These are phyloP conservation scores for Protomyctophum bolini DNA, from an alignment of 2,113 vertebrate species.

Conservation along the genomic window DNA sequence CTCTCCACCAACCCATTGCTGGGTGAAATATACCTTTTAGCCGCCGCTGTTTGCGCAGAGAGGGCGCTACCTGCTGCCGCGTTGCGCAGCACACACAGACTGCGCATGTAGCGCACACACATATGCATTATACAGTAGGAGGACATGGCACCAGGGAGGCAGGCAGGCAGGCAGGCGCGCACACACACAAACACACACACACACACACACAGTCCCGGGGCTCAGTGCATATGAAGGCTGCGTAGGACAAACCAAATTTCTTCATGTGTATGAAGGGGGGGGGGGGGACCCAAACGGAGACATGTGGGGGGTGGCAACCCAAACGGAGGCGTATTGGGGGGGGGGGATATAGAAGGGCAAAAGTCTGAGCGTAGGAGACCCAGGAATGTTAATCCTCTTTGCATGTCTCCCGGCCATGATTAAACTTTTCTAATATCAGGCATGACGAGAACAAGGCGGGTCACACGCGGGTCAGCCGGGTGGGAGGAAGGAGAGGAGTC, in stretches of 20 bases:
- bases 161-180: constrained; percentile 27
- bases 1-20: constrained; percentile 44
- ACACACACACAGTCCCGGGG: constrained; percentile 8
- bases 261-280: constrained; percentile 26
- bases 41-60: constrained; percentile 36
- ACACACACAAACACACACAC: neutral
- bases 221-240: neutral
- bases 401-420: constrained; percentile 75
- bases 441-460: constrained; percentile 67
- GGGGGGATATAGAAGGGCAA: constrained; percentile 46
- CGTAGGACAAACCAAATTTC: constrained; percentile 47
- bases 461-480: constrained; percentile 67
- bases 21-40: constrained; percentile 32
- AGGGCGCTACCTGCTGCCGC: constrained; percentile 42
- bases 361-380: constrained; percentile 67
- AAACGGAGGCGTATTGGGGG: constrained; percentile 43
- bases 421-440: constrained; percentile 79
- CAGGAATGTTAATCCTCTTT: constrained; percentile 82
- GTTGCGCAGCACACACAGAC: constrained; percentile 52
- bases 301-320: constrained; percentile 28
- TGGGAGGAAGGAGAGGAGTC: constrained; percentile 49
- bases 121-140: constrained; percentile 40
- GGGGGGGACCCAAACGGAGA: constrained; percentile 5
- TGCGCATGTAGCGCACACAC: constrained; percentile 27
- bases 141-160: constrained; percentile 55